Evolutionary conservation across 2,113 vertebrate genomes (phyloP), one percentile per base, ranked within the genome.

Genomic region (Corydoras maculifer): DNA sequence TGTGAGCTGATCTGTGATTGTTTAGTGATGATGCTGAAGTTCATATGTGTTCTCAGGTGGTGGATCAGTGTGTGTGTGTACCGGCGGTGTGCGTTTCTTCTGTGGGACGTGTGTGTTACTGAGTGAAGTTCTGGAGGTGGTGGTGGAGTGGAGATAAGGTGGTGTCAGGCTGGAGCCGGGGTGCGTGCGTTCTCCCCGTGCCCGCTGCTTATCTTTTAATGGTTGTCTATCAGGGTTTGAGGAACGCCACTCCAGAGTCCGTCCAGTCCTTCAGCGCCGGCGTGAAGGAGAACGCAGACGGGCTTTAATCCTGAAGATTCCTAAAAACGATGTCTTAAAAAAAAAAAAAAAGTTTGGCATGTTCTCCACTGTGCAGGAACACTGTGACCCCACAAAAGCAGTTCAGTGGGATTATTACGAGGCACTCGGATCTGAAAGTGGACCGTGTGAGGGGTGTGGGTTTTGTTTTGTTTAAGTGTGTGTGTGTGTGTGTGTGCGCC

Each of bases 171-270:
- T 76, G n/a, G 70, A 76, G 53, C 78, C 43, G 63, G 9, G 50
- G 32, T 57, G 29, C 13, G 62, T 15, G 74, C 62, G 29, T 61
- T 78, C 70, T 73, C 51, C 66, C 67, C 76, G 53, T 69, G 35
- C 48, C 8, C 48, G 18, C 25, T 10, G 61, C 79, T 80, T 83
- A 81, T 83, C 82, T 81, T 81, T 80, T 81, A 81, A 81, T 83
- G 70, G 79, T 73, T 81, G 79, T 83, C 78, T 72, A 58, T 77
- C 69, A 82, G n/a, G 31, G 57, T 58, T 29, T 32, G 49, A 59
- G 32, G 35, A 76, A 54, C 30, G 31, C 30, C 11, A 55, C 68
- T 69, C 64, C 58, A 51, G 68, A 74, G 61, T 48, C 58, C 10
- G 55, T 10, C 68, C 68, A 50, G 72, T 63, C 69, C 62, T 67